These are phyloP conservation scores for Falco novaeseelandiae DNA, from an alignment of 2,797 vertebrate species.

Conservation along the genomic window DNA sequence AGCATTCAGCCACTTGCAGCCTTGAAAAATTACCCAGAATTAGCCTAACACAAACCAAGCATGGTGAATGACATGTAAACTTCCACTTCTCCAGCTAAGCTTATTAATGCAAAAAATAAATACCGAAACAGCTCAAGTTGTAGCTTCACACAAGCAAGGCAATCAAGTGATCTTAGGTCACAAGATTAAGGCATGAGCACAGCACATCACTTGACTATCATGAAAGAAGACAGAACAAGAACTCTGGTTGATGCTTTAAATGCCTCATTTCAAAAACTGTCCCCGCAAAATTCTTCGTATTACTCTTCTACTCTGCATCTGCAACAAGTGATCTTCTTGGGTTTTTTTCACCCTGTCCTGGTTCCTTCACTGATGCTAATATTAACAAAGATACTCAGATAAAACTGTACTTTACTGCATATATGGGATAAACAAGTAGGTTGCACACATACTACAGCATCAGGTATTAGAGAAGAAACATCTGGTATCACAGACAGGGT, in stretches of 20 bases:
- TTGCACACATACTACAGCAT: not conserved
- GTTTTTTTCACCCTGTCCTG: not conserved
- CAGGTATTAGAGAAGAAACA: not conserved
- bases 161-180: constrained; percentile 25
- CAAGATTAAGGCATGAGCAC: not conserved
- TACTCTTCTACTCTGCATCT: not conserved
- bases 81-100: not conserved
- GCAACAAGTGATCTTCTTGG: not conserved
- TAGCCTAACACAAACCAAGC: not conserved
- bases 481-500: not conserved
- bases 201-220: not conserved
- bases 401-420: not conserved
- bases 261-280: not conserved
- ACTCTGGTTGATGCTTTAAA: not conserved
- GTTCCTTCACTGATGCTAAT: not conserved
- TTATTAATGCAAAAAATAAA: not conserved
- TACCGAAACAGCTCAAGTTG: not conserved
- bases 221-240: not conserved
- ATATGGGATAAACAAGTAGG: not conserved
- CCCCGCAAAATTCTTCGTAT: not conserved
- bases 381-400: not conserved
- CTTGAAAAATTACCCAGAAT: not conserved
- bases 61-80: not conserved
- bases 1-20: not conserved
- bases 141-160: not conserved